Conservation (phyloP, 2,888 invertebrate species). For the Orthosia gracilis region DNA sequence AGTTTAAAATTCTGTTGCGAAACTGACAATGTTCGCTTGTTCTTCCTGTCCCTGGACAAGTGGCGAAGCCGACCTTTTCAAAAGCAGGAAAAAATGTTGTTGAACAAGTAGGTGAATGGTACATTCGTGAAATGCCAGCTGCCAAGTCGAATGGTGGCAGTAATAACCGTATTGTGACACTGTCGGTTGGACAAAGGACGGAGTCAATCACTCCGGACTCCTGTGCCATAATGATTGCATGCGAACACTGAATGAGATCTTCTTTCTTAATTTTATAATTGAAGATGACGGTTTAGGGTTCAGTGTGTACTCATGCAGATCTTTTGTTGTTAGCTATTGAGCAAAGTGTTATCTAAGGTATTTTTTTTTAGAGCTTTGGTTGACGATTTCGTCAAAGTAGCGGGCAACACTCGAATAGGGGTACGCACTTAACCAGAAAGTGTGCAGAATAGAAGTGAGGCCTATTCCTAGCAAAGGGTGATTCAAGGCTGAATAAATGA, state of each 20-base stretch:
- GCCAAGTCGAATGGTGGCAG: conserved; percentile 68
- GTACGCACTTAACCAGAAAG: too few species aligned
- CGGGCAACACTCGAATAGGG: too few species aligned
- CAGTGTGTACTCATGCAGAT: not conserved
- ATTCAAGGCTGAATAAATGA: too few species aligned
- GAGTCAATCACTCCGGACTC: conserved; percentile 56
- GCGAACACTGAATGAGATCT: conserved; percentile 17
- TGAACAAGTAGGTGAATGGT: conserved; percentile 66
- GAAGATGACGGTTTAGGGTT: conserved; percentile 14
- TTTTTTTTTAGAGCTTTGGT: not conserved
- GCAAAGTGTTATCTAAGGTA: not conserved
- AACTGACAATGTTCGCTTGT: conserved; percentile 31
- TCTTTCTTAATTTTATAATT: conserved; percentile 45
- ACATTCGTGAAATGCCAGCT: conserved; percentile 84
- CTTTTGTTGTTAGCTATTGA: conserved; percentile 1
- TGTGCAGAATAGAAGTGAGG: too few species aligned
- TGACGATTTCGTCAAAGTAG: too few species aligned
- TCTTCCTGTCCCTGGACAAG: conserved; percentile 67
- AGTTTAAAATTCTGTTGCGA: conserved; percentile 19
- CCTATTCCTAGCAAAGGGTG: too few species aligned
- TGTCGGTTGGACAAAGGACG: conserved; percentile 70
- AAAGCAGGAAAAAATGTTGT: conserved; percentile 77
- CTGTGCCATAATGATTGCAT: conserved; percentile 53
- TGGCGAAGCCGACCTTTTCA: conserved; percentile 80
- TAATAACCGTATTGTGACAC: conserved; percentile 73